phyloP scores from a whole-genome alignment of 1,140 invertebrate species.

The Wasmannia auropunctata region DNA sequence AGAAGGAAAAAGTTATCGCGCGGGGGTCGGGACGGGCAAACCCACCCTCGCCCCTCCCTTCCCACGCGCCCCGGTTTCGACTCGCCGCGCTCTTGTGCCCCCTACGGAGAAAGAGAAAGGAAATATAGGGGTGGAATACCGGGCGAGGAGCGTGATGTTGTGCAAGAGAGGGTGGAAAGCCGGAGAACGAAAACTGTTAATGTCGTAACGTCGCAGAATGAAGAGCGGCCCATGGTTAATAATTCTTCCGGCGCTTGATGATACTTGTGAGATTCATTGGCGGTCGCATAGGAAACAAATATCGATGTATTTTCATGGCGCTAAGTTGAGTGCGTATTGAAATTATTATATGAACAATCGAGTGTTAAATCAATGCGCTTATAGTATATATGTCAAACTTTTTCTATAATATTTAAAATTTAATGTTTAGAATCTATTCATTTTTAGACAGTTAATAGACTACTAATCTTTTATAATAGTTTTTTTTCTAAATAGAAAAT shows the following conservation, averaged over 20 bases:
- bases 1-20: constrained; percentile 81
- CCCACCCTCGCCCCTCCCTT: constrained; percentile 60
- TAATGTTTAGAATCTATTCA: too few species aligned
- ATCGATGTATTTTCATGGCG: background rate
- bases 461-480: background rate
- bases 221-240: constrained; percentile 33
- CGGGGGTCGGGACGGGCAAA: constrained; percentile 60
- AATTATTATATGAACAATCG: constrained; percentile 23
- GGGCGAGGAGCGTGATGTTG: constrained; percentile 37
- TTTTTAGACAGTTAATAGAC: background rate
- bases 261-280: constrained; percentile 46
- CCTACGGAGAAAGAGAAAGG: constrained; percentile 30
- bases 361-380: too few species aligned
- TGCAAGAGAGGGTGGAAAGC: constrained; percentile 44
- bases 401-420: background rate
- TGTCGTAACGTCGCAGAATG: constrained; percentile 59
- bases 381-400: background rate
- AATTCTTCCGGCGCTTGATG: constrained; percentile 52
- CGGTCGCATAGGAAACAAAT: constrained; percentile 27
- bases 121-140: constrained; percentile 20
- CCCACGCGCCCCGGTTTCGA: constrained; percentile 52
- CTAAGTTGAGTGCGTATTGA: background rate
- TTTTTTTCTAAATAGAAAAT: background rate
- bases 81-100: constrained; percentile 44
- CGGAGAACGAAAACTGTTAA: constrained; percentile 61